phyloP scores from a whole-genome alignment of 1,140 invertebrate genomes.

The Apis dorsata region DNA sequence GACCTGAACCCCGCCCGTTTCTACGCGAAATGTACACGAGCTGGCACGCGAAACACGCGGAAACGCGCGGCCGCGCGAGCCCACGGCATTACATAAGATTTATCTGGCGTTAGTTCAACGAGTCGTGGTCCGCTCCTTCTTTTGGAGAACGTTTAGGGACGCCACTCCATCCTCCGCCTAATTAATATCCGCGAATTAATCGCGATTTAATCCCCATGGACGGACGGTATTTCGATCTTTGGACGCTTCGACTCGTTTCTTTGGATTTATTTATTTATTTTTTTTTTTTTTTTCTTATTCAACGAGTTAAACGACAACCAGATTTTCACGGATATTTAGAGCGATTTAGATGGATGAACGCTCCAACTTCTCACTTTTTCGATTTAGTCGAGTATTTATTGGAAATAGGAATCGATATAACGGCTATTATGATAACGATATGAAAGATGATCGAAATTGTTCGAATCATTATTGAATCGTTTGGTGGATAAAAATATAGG shows the following conservation, averaged over 20 bases:
- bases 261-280: background rate
- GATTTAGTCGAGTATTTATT: too few relatives aligned
- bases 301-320: background rate
- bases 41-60: conserved; percentile 38
- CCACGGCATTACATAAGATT: conserved; percentile 37
- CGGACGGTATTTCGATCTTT: conserved; percentile 20
- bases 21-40: background rate
- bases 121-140: conserved; percentile 13
- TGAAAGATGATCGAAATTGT: too few relatives aligned
- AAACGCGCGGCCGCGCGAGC: conserved; percentile 11
- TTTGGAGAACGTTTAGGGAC: conserved; percentile 13
- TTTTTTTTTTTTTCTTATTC: background rate
- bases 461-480: too few relatives aligned
- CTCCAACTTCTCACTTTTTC: too few relatives aligned
- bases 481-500: too few relatives aligned
- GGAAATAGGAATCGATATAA: too few relatives aligned
- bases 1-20: background rate
- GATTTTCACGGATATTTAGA: background rate
- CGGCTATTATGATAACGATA: too few relatives aligned
- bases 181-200: conserved; percentile 38
- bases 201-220: conserved; percentile 29
- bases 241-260: background rate
- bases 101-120: conserved; percentile 50
- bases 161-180: conserved; percentile 12
- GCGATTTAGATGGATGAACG: background rate